These are phyloP conservation scores for Poeciliopsis turneri DNA, from an alignment of 2,797 vertebrate genomes.

Conservation along the genomic window DNA sequence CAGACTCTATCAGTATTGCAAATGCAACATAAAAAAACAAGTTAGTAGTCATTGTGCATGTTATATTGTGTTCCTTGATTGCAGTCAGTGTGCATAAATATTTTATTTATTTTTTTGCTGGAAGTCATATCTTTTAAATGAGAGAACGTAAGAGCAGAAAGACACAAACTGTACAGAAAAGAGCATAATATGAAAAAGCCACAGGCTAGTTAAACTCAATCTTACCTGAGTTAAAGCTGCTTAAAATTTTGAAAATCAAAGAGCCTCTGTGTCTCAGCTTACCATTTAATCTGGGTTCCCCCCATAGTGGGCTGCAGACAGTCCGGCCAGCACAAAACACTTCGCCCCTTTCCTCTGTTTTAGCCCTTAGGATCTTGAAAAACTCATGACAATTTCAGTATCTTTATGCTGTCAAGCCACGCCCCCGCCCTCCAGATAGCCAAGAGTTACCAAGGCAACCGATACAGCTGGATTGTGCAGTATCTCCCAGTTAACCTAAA, in stretches of 20 bases:
- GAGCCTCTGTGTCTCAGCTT: conserved; percentile 36
- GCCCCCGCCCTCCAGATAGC: conserved; percentile 43
- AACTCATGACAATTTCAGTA: conserved; percentile 47
- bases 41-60: neutral
- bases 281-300: conserved; percentile 75
- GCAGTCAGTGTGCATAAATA: neutral
- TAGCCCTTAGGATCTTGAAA: conserved; percentile 43
- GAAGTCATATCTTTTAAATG: neutral
- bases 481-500: conserved; percentile 11
- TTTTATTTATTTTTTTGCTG: too few relatives aligned
- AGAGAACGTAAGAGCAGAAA: neutral
- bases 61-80: neutral
- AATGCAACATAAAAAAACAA: neutral
- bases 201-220: neutral
- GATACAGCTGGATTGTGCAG: conserved; percentile 5
- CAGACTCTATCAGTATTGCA: neutral
- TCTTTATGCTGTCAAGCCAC: conserved; percentile 32
- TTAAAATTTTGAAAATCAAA: neutral
- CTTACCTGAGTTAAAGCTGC: neutral
- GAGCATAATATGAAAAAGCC: neutral
- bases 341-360: conserved; percentile 21
- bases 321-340: conserved; percentile 13
- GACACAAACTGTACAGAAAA: neutral
- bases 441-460: conserved; percentile 35
- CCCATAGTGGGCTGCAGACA: conserved; percentile 58